These are phyloP conservation scores for Silurus glanis DNA, from an alignment of 2,113 vertebrate species.

Conservation along the genomic window DNA sequence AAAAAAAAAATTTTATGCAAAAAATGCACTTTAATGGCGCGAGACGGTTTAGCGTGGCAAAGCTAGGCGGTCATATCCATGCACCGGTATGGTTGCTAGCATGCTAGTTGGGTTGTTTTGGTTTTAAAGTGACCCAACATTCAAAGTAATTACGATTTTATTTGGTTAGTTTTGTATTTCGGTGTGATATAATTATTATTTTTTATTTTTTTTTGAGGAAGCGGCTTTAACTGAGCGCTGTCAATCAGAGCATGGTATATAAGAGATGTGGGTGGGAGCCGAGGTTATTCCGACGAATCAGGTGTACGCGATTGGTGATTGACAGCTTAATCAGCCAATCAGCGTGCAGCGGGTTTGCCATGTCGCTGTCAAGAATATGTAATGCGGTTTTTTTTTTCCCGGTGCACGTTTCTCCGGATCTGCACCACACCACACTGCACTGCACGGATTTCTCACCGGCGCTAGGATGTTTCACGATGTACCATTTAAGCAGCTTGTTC, in stretches of 20 bases:
- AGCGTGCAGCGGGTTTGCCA: constrained; percentile 13
- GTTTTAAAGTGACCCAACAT: neutral
- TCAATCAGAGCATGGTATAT: constrained; percentile 31
- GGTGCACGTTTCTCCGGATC: constrained; percentile 64
- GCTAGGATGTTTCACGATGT: constrained; percentile 65
- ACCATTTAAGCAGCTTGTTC: constrained; percentile 66
- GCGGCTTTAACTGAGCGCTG: constrained; percentile 24
- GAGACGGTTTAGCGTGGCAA: constrained; percentile 39
- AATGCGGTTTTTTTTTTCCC: constrained; percentile 61
- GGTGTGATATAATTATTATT: neutral
- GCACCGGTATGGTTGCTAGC: constrained; percentile 31
- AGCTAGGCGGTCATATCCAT: constrained; percentile 37
- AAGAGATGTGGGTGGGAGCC: constrained; percentile 10
- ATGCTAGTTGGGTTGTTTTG: no score
- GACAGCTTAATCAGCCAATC: constrained; percentile 60
- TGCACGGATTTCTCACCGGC: constrained; percentile 21
- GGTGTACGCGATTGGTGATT: constrained; percentile 37
- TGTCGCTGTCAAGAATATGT: constrained; percentile 38
- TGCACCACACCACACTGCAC: constrained; percentile 63
- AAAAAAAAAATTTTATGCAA: neutral
- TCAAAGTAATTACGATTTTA: neutral
- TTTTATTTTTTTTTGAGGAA: neutral
- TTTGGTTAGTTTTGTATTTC: neutral
- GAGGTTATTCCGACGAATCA: constrained; percentile 52
- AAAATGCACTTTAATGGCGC: neutral